Evolutionary conservation across 2,797 vertebrate species (phyloP), one percentile per base, ranked within the genome.

Genomic region (Notoglanidium macrostoma): DNA sequence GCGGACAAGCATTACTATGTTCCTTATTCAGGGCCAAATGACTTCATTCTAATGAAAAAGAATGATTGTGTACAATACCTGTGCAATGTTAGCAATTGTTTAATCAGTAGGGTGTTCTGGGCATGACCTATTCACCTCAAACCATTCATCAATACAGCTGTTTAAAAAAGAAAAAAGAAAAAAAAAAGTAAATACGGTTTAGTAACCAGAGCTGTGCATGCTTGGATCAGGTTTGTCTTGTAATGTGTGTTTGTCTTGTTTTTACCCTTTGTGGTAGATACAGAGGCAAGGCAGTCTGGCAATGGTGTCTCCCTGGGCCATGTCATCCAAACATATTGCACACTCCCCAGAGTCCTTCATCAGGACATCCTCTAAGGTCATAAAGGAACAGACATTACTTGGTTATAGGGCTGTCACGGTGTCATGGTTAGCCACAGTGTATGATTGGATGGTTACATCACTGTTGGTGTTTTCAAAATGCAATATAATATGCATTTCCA

Each of bases 121-220:
- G 93, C 98, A 99, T 23, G 97, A 99, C 94, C 98, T 96, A 92
- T 98, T 99, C 93, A 99, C 97, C 95, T 97, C 95, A 94, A 99
- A 99, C 98, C 98, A 99, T 91, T 97, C 96, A 83, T 99, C 98
- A 96, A 99, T 99, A 94, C 98, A 99, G 92, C 98, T 99, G 93
- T 80, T 15, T 5, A 26, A 5, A 46, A 49, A 51, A 74, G 1
- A 17, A 32, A 17, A 9, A 21, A 44, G 19, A 82, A n/a, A 8
- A 40, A 90, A 26, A 19, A 7, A 23, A 86, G 85, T 55, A 84
- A 59, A 89, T 1, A 32, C 23, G 5, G 87, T 78, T 88, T 83
- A 78, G 79, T 70, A 83, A 86, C 29, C 80, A 49, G 84, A 77
- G 59, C 51, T 2, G 17, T 51, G 32, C 57, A 12, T 0, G 2